Evolutionary conservation across 2,888 invertebrate species (phyloP).

Genomic region (Rhagonycha lutea): DNA sequence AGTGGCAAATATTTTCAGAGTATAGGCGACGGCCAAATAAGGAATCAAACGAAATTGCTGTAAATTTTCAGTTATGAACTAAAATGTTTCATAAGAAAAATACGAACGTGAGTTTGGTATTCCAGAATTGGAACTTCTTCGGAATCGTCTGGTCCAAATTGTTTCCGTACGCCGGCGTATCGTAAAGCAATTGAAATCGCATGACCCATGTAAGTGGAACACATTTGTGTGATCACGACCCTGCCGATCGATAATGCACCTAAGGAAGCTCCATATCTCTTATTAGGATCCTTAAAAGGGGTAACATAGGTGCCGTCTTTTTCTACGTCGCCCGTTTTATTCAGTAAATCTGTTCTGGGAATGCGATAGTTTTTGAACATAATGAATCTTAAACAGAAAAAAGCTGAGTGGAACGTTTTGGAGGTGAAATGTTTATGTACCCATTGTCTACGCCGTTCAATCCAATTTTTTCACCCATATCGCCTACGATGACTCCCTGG

Average conservation of each 20-base stretch:
- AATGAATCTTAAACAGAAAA: slow-evolving; percentile 61
- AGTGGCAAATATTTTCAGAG: slow-evolving; percentile 62
- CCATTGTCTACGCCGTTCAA: slow-evolving; percentile 94
- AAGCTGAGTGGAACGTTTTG: slow-evolving; percentile 57
- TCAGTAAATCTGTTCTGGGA: slow-evolving; percentile 78
- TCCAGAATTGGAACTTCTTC: slow-evolving; percentile 86
- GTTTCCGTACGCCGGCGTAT: slow-evolving; percentile 84
- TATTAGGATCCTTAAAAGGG: slow-evolving; percentile 79
- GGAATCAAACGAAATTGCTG: slow-evolving; percentile 76
- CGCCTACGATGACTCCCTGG: slow-evolving; percentile 85
- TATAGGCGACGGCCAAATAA: slow-evolving; percentile 66
- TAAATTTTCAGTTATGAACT: slow-evolving; percentile 21
- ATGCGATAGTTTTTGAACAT: slow-evolving; percentile 81
- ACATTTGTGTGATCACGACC: slow-evolving; percentile 69
- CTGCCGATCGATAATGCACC: slow-evolving; percentile 84
- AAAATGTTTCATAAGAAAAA: slow-evolving; percentile 51
- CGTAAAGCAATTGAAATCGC: slow-evolving; percentile 83
- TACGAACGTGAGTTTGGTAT: slow-evolving; percentile 83
- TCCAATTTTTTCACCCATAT: slow-evolving; percentile 91
- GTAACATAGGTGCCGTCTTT: slow-evolving; percentile 81
- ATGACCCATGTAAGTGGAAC: slow-evolving; percentile 66
- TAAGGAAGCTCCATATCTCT: slow-evolving; percentile 56
- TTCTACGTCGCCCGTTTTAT: slow-evolving; percentile 85
- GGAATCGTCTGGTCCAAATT: slow-evolving; percentile 78
- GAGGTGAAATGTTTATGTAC: slow-evolving; percentile 52